phyloP scores from a whole-genome alignment of 2,113 vertebrate species.

The Hylia prasina region DNA sequence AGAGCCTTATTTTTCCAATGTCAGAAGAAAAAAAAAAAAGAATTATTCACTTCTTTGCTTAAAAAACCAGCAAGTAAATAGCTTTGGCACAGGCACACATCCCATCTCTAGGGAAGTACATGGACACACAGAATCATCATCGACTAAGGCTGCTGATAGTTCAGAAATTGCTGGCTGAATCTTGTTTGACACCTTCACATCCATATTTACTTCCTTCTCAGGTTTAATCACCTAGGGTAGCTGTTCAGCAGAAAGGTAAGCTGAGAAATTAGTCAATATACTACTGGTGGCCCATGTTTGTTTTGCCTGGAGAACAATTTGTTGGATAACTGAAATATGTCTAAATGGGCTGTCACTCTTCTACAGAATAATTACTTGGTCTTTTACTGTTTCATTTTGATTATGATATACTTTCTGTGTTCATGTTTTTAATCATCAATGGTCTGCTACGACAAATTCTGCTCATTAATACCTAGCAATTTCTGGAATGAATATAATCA shows the following conservation, averaged over 20 bases:
- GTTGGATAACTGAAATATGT: background rate
- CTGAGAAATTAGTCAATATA: background rate
- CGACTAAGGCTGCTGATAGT: background rate
- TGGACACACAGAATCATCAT: background rate
- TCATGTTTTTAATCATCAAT: background rate
- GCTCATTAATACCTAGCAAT: background rate
- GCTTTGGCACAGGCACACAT: background rate
- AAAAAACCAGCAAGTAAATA: background rate
- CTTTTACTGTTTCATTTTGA: background rate
- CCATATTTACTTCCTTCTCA: background rate
- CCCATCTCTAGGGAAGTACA: background rate
- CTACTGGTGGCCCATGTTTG: background rate
- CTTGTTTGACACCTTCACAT: background rate
- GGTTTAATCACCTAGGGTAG: background rate
- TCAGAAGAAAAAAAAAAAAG: background rate
- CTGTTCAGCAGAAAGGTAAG: background rate
- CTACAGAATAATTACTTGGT: background rate
- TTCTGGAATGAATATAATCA: background rate
- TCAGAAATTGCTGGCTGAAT: background rate
- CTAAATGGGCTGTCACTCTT: background rate
- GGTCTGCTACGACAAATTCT: background rate
- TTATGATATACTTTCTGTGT: background rate
- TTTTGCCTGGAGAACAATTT: background rate
- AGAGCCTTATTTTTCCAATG: constrained; percentile 16
- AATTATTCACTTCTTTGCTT: background rate